Evolutionary conservation across 92 coral and sea anemone genomes (phyloP), one percentile per base, ranked within the genome.

Genomic region (Palythoa heliodiscus): DNA sequence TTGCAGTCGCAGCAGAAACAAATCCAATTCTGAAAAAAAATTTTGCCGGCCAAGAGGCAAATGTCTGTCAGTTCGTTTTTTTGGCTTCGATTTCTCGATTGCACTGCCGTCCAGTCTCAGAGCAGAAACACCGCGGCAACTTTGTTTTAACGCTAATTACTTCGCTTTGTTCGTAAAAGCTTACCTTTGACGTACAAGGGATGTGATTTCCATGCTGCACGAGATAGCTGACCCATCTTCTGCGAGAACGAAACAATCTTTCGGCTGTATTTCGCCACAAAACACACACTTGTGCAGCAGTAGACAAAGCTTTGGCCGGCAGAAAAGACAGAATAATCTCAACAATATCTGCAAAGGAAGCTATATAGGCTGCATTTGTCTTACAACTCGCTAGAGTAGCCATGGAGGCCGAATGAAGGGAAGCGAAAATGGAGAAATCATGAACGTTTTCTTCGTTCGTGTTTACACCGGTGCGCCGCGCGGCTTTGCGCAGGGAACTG

Each of bases 101-200:
- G 15, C 35, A 15, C 61, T 19, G 15, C n/a, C 43, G 37, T 20
- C 8, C 15, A 52, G 20, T 22, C 54, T 63, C 24, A 19, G 17
- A 23, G 5, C 54, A 57, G 35, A 61, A 55, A 2, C 17, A 20
- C 2, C 29, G 15, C 3, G 10, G 1, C 13, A 66, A 40, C 47
- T 17, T 47, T 19, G 29, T 64, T 67, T 66, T 0, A 19, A 6
- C 11, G 48, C n/a, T 37, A 13, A 15, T 5, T 23, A 16, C 57
- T 64, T 43, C 3, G 24, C 54, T 43, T 1, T 43, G 25, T 37
- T 39, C 7, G 70, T 20, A 11, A 22, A 24, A 57, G 20, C 82
- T 88, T 88, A 94, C 98, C 93, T 92, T 94, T 1, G 98, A 94
- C 16, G 94, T 92, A 76, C 98, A 94, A 23, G 98, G 98, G 2